These are phyloP conservation scores for Ylistrum balloti DNA, from an alignment of 1,140 invertebrate genomes.

Conservation along the genomic window DNA sequence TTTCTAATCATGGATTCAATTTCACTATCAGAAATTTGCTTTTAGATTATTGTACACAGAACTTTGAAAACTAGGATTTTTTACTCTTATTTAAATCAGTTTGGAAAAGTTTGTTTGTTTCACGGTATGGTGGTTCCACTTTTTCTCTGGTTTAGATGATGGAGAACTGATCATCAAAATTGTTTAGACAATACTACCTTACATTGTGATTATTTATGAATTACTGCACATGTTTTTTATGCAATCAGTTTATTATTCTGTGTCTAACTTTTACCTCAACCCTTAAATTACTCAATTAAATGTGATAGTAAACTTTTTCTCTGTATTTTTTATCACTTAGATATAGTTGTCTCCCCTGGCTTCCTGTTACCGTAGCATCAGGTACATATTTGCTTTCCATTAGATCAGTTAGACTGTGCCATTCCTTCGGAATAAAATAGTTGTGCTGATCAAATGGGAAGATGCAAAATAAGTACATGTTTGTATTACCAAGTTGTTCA, in stretches of 20 bases:
- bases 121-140: too few species aligned
- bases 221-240: background rate
- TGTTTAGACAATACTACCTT: background rate
- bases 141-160: too few species aligned
- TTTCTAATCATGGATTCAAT: too few species aligned
- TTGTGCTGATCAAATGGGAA: too few species aligned
- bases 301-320: background rate
- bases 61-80: too few species aligned
- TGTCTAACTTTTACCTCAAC: background rate
- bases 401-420: background rate
- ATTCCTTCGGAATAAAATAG: background rate
- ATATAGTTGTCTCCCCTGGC: background rate
- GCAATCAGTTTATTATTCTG: background rate
- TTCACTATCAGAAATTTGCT: too few species aligned
- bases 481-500: too few species aligned
- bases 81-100: too few species aligned
- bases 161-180: background rate
- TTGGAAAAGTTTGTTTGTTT: too few species aligned
- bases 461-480: too few species aligned
- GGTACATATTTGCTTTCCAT: background rate
- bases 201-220: background rate
- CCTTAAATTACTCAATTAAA: background rate
- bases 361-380: background rate
- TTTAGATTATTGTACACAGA: too few species aligned
- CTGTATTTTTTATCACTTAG: background rate